phyloP scores from a whole-genome alignment of 2,888 invertebrate genomes.

The Aproaerema taeniolella region DNA sequence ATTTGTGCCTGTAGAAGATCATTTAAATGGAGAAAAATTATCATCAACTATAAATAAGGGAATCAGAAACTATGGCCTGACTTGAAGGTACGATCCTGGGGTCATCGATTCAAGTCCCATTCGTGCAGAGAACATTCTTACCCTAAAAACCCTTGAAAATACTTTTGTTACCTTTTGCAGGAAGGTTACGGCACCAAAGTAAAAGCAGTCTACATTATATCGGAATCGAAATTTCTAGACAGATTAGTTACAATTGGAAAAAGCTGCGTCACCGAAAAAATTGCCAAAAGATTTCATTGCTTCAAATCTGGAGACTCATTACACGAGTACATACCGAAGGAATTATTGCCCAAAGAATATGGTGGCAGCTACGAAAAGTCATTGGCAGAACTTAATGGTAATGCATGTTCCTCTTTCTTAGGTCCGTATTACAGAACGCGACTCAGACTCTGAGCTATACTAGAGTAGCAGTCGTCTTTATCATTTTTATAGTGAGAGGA shows the following conservation, averaged over 20 bases:
- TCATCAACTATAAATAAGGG: no score
- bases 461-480: no score
- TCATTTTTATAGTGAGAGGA: neutral
- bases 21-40: no score
- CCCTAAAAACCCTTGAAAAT: no score
- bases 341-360: conserved; percentile 44
- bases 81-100: no score
- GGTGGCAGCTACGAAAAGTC: conserved; percentile 41
- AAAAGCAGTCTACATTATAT: conserved; percentile 21
- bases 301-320: conserved; percentile 16
- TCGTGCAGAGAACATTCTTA: no score
- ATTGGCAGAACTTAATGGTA: conserved; percentile 4
- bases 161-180: no score
- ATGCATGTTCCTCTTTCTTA: neutral
- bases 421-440: no score
- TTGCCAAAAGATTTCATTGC: conserved; percentile 18
- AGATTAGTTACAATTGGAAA: conserved; percentile 16
- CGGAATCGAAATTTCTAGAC: conserved; percentile 22
- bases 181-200: conserved; percentile 23
- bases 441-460: no score
- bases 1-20: no score
- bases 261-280: conserved; percentile 18
- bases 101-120: no score
- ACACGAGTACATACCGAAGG: conserved; percentile 26
- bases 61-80: no score